Evolutionary conservation across 2,113 vertebrate species (phyloP).

Genomic region (Lophotis ruficrista): DNA sequence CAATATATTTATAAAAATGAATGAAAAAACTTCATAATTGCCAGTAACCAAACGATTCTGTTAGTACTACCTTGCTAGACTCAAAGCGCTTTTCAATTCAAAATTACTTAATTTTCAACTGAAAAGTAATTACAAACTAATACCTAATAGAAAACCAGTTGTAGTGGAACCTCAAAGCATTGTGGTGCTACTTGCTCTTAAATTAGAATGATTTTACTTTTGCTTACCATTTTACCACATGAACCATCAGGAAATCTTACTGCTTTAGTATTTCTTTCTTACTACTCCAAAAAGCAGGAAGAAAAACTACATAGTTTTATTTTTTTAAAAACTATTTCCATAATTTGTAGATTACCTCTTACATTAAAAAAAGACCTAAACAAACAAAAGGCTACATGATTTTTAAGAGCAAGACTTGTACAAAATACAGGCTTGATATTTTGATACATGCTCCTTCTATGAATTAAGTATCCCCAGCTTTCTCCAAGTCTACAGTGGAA

Average conservation of each 20-base stretch:
- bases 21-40: neutral
- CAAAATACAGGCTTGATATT: neutral
- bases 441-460: fast-evolving
- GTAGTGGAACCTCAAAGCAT: neutral
- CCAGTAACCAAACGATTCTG: neutral
- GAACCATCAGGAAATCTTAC: neutral
- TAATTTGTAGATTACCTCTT: neutral
- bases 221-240: neutral
- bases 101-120: neutral
- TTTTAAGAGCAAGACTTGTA: neutral
- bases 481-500: neutral
- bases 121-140: neutral
- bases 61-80: neutral
- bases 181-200: neutral
- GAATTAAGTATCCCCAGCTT: neutral
- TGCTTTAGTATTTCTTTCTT: neutral
- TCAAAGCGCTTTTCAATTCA: neutral
- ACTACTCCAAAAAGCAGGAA: neutral
- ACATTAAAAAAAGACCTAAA: neutral
- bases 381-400: neutral
- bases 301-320: neutral
- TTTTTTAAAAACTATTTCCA: neutral
- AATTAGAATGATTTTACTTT: neutral
- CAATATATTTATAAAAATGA: neutral
- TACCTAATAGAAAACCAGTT: neutral